phyloP scores from a whole-genome alignment of 2,797 vertebrate species.

The Glyptemys insculpta region DNA sequence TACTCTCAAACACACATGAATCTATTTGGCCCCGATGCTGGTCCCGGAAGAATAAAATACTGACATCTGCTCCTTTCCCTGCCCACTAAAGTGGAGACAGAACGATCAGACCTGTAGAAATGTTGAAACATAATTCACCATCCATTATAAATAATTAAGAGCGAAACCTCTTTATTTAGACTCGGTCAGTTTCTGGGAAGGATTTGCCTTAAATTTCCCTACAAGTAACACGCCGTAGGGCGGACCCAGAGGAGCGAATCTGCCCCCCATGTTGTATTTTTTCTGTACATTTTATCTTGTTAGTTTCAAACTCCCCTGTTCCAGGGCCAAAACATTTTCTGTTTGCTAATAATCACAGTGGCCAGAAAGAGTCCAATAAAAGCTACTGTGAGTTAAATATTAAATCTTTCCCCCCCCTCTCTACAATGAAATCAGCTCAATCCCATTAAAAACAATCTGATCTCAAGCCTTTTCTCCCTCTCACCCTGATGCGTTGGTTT shows the following conservation, averaged over 20 bases:
- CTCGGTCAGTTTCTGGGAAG: neutral
- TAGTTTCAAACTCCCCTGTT: constrained; percentile 18
- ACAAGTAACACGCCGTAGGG: neutral
- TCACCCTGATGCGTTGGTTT: neutral
- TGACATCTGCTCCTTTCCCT: neutral
- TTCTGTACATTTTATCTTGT: neutral
- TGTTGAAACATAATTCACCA: neutral
- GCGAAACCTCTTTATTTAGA: neutral
- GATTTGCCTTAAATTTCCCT: neutral
- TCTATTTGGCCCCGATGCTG: neutral
- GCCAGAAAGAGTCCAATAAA: constrained; percentile 59
- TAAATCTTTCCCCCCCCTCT: neutral
- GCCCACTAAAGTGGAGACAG: neutral
- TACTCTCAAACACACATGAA: neutral
- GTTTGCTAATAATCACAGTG: constrained; percentile 55
- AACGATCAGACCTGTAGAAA: neutral
- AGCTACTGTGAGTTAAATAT: constrained; percentile 62
- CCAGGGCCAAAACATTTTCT: constrained; percentile 41
- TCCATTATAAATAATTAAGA: neutral
- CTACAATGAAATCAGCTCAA: neutral
- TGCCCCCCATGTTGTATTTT: neutral
- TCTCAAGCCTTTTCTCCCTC: neutral
- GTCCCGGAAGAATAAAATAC: neutral
- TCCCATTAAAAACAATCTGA: neutral
- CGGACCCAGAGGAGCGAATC: neutral